Evolutionary conservation across 2,888 invertebrate species (phyloP).

Genomic region (Chloromyia formosa): DNA sequence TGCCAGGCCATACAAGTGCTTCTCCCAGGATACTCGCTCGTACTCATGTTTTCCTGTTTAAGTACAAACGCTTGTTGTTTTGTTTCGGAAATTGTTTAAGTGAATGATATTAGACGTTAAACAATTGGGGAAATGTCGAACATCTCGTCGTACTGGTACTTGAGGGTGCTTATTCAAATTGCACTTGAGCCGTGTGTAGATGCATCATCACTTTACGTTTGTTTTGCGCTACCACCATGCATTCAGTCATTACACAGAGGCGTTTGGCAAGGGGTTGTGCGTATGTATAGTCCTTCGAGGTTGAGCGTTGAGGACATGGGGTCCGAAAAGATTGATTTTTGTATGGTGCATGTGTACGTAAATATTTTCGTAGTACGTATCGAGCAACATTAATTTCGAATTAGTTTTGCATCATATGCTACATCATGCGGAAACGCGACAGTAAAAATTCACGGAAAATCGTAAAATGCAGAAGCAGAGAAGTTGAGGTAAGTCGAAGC

Average conservation of each 20-base stretch:
- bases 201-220: constrained; percentile 33
- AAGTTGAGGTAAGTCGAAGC: background rate
- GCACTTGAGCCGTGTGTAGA: constrained; percentile 19
- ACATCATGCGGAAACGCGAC: constrained; percentile 62
- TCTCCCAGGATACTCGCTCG: background rate
- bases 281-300: background rate
- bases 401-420: constrained; percentile 66
- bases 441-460: constrained; percentile 45
- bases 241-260: background rate
- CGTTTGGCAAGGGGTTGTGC: constrained; percentile 4
- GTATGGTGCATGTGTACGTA: constrained; percentile 26
- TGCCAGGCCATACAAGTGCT: constrained; percentile 1
- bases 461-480: constrained; percentile 39
- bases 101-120: constrained; percentile 51
- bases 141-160: constrained; percentile 22
- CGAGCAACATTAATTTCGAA: constrained; percentile 64
- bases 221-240: constrained; percentile 21
- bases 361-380: constrained; percentile 31
- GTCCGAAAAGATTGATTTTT: constrained; percentile 13
- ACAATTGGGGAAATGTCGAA: constrained; percentile 46
- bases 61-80: constrained; percentile 49
- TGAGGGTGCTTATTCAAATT: constrained; percentile 45
- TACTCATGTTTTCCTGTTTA: constrained; percentile 40
- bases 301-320: background rate
- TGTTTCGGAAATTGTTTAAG: constrained; percentile 51